These are phyloP conservation scores for Margarornis squamiger DNA, from an alignment of 2,797 vertebrate genomes.

Conservation along the genomic window DNA sequence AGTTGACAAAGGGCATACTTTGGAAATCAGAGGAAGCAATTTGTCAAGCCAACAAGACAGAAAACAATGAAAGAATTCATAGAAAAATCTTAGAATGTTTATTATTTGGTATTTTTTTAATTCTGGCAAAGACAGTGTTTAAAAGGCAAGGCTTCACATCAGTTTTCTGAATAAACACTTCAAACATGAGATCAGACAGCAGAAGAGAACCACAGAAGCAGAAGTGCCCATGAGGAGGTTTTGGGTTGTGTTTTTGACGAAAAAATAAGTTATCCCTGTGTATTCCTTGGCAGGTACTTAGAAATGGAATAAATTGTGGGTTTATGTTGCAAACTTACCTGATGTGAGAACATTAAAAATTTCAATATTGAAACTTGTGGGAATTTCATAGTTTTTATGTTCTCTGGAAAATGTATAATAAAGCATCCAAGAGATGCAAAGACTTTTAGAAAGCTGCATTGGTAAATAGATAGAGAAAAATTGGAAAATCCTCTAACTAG, in stretches of 20 bases:
- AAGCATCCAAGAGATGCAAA: neutral
- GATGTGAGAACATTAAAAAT: neutral
- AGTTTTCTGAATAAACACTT: neutral
- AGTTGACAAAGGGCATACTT: neutral
- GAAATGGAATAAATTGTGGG: neutral
- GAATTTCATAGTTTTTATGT: neutral
- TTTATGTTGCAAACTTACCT: neutral
- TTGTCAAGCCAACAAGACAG: neutral
- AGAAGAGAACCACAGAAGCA: neutral
- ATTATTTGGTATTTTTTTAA: neutral
- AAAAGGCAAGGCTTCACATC: neutral
- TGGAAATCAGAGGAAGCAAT: neutral
- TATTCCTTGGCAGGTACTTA: neutral
- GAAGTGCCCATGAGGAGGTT: neutral
- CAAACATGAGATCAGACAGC: neutral
- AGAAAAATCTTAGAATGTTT: neutral
- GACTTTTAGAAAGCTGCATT: neutral
- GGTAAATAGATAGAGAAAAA: neutral
- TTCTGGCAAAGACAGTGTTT: neutral
- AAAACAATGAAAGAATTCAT: neutral
- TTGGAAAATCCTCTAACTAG: neutral
- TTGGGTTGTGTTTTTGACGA: neutral
- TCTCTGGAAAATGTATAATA: neutral
- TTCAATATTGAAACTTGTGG: neutral
- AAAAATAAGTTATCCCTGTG: neutral